Conservation (phyloP, 2,113 vertebrate species). For the Bagarius yarrelli region DNA sequence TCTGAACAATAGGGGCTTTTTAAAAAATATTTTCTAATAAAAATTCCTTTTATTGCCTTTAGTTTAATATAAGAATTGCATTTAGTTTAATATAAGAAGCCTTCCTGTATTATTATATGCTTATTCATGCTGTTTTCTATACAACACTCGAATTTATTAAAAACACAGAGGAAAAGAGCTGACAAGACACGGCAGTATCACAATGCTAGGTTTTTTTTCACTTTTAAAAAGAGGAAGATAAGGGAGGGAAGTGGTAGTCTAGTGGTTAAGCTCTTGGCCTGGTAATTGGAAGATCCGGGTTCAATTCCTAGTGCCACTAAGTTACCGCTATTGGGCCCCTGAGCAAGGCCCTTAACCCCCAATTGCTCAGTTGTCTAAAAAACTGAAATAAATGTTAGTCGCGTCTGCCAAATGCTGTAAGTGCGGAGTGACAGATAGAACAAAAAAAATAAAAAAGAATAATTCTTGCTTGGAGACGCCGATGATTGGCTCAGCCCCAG, state of each 20-base stretch:
- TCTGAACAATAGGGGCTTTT: not conserved
- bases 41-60: constrained; percentile 16
- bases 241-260: too few species aligned
- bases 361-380: too few species aligned
- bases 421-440: not conserved
- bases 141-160: not conserved
- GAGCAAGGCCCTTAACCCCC: too few species aligned
- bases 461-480: constrained; percentile 7
- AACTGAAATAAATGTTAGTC: too few species aligned
- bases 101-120: not conserved
- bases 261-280: too few species aligned
- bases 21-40: constrained; percentile 26
- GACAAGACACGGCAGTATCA: not conserved
- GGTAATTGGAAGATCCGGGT: too few species aligned
- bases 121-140: not conserved
- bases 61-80: constrained; percentile 15
- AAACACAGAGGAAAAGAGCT: not conserved
- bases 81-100: constrained; percentile 2
- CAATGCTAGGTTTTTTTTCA: not conserved
- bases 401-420: too few species aligned
- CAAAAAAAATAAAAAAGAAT: not conserved
- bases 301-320: too few species aligned
- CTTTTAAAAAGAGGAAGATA: not conserved
- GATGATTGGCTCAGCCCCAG: constrained; percentile 37
- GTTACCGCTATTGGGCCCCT: too few species aligned